Evolutionary conservation across 2,888 invertebrate genomes (phyloP).

Genomic region (Hanleya hanleyi): DNA sequence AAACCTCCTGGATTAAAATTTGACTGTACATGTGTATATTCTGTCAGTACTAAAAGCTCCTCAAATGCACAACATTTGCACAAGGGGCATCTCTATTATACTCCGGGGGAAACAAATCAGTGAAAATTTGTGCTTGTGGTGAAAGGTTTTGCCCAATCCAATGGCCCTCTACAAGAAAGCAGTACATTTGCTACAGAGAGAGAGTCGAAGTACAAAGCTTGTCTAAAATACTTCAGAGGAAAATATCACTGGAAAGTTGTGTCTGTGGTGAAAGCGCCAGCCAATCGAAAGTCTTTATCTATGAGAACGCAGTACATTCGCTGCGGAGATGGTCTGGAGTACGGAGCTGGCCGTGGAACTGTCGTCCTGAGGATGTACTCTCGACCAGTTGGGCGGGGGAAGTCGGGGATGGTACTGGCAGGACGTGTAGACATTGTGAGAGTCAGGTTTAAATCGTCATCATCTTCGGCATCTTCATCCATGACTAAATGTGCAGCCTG

Average conservation of each 20-base stretch:
- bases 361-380: slow-evolving; percentile 81
- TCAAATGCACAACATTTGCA: too few relatives aligned
- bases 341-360: slow-evolving; percentile 78
- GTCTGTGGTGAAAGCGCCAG: slow-evolving; percentile 87
- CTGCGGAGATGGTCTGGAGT: slow-evolving; percentile 80
- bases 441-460: slow-evolving; percentile 14
- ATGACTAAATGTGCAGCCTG: slow-evolving; percentile 76
- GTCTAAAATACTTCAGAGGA: too few relatives aligned
- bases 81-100: too few relatives aligned
- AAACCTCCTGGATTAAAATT: too few relatives aligned
- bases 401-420: slow-evolving; percentile 66
- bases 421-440: slow-evolving; percentile 6
- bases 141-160: too few relatives aligned
- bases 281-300: slow-evolving; percentile 81
- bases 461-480: slow-evolving; percentile 69
- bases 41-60: too few relatives aligned
- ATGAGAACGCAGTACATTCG: slow-evolving; percentile 82
- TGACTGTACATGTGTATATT: too few relatives aligned
- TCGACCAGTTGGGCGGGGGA: slow-evolving; percentile 78
- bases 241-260: slow-evolving; percentile 77
- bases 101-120: too few relatives aligned
- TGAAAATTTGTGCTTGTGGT: too few relatives aligned
- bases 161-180: too few relatives aligned
- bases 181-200: too few relatives aligned
- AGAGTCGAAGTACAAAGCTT: too few relatives aligned